Evolutionary conservation across 1,140 invertebrate genomes (phyloP), one percentile per base, ranked within the genome.

Genomic region (Chlorops oryzae): DNA sequence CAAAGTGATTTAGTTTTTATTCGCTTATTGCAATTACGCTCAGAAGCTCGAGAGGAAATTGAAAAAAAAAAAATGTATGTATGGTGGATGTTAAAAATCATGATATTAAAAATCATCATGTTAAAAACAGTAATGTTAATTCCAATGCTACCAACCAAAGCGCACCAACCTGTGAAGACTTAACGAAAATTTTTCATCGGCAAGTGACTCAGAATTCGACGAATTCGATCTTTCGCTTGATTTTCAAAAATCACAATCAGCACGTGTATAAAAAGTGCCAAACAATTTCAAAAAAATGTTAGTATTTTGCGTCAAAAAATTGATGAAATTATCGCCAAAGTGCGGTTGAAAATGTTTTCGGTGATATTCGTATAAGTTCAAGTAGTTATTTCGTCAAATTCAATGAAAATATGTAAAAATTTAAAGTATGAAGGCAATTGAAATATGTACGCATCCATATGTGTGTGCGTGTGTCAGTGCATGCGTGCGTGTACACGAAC

Each of bases 211-310:
- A 56, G 46, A 52, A 47, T 41, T 52, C 40, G 42, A 25, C 51
- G 52, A 54, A 41, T 54, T 54, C 41, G 52, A 54, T 59, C 66
- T 65, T 70, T 70, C 63, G 67, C 64, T 68, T 70, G 65, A 59
- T 64, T 70, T 68, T 65, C 57, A 63, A 55, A 70, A 59, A 70
- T 63, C 66, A 64, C 28, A 49, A 50, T 64, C 64, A 70, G 67
- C 67, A 70, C 67, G 67, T 70, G 67, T 70, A 59, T 63, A 65
- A 70, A 68, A 65, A 70, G 67, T 70, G 67, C 67, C 67, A 70
- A 70, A 70, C 56, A 59, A 66, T 59, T 61, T 61, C 68, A 58
- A 40, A 54, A 62, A 70, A 68, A 70, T 70, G 67, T 70, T 70
- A 68, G 67, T 70, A 70, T 68, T 50, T 45, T 46, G 3, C 5